Evolutionary conservation across 2,888 invertebrate species (phyloP), one percentile per base, ranked within the genome.

Genomic region (Trachelus stipa): DNA sequence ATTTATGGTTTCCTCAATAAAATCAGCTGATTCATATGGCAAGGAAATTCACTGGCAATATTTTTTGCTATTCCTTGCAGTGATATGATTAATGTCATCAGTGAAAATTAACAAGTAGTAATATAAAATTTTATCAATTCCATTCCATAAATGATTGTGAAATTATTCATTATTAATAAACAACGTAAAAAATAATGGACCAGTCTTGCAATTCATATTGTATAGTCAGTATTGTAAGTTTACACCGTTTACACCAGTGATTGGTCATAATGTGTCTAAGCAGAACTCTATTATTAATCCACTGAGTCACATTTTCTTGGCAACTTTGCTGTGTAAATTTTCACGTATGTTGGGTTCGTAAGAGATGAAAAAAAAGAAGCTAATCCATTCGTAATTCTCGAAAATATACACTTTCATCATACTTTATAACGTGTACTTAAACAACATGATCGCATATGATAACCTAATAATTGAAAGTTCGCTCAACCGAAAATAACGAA

Each of bases 231-330:
- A 23, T 15, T 23, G 56, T 56, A 56, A 56, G 23, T 56, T 56
- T 56, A 56, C 23, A 56, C 56, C 56, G 23, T 56, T 56, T 23
- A 56, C 23, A 56, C 23, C 56, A 56, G 56, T 23, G 23, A 56
- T 56, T 56, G 56, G 23, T 56, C 56, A 56, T 56, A 23, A 15
- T 56, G 23, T 23, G 23, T 56, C 2, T 56, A 56, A 73, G 40
- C 56, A 79, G 73, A 73, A n/a, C 34, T 83, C 87, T 88, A 88
- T 87, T 87, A 85, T 86, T 88, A 83, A 80, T 81, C 76, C 79
- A 80, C 83, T 87, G 88, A 87, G 82, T 88, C 87, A 88, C 82
- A 83, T 81, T 83, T 85, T 86, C 87, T 86, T 81, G 83, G 86
- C 82, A 81, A 77, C 79, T 73, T 76, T 79, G 77, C 73, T 73